A percentile compares a stretch with the other conserved stretches of the same genome.
phyloP scores from a whole-genome alignment of 2,888 invertebrate species.

The Entomobrya proxima region DNA sequence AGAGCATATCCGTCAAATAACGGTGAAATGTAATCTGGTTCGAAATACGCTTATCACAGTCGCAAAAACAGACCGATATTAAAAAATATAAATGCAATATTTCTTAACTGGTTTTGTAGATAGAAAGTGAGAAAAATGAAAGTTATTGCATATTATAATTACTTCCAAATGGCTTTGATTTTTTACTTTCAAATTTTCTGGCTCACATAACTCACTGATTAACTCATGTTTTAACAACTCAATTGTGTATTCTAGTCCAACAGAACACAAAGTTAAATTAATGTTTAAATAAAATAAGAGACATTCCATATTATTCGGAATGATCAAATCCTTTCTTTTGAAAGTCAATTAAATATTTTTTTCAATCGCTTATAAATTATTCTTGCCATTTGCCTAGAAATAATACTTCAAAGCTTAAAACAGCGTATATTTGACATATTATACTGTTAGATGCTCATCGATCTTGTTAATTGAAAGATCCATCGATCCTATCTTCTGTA shows the following conservation, averaged over 20 bases:
- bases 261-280: not conserved
- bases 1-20: not conserved
- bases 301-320: not conserved
- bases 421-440: too few species aligned
- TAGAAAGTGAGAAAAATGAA: conserved; percentile 17
- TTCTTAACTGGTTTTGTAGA: not conserved
- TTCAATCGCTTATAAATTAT: not conserved
- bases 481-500: not conserved
- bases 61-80: not conserved
- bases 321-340: not conserved
- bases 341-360: not conserved
- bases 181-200: not conserved
- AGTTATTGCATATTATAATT: too few species aligned
- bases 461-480: not conserved
- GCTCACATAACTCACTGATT: not conserved
- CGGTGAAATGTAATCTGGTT: not conserved
- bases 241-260: conserved; percentile 27
- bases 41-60: conserved; percentile 54
- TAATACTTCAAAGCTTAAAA: too few species aligned
- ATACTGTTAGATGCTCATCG: not conserved
- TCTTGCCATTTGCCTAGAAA: not conserved
- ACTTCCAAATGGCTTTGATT: not conserved
- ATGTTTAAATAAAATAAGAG: not conserved
- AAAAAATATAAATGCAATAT: conserved; percentile 7
- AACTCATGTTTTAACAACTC: not conserved